A percentile compares a stretch with the other conserved stretches of the same genome.
Evolutionary conservation across 2,797 vertebrate genomes (phyloP).

Genomic region (Lacerta agilis): DNA sequence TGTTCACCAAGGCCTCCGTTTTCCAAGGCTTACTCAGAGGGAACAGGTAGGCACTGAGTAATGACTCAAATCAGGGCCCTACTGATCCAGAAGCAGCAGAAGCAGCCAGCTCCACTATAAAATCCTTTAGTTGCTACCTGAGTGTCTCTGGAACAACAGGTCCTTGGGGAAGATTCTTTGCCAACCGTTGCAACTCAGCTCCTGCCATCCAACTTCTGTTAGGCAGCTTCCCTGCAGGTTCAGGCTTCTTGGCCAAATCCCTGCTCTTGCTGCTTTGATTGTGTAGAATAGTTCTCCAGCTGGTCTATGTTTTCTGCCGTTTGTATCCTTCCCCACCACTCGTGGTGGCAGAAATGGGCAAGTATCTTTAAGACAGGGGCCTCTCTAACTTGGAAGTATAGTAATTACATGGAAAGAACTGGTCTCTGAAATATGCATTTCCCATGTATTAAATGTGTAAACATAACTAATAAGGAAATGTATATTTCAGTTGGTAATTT

Average conservation of each 20-base stretch:
- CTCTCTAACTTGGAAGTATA: not conserved
- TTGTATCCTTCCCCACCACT: not conserved
- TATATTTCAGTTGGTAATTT: slow-evolving; percentile 17
- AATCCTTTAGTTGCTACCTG: not conserved
- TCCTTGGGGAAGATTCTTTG: not conserved
- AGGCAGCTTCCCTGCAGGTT: not conserved
- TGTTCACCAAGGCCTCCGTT: not conserved
- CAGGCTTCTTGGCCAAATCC: not conserved
- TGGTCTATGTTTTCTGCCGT: not conserved
- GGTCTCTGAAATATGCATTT: not conserved
- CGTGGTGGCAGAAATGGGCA: not conserved
- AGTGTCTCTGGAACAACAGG: too few relatives aligned
- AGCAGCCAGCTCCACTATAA: not conserved
- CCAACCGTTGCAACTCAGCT: not conserved
- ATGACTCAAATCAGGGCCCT: not conserved
- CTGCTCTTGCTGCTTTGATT: not conserved
- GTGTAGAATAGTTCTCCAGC: not conserved
- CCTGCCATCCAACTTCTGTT: not conserved
- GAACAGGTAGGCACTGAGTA: too few relatives aligned
- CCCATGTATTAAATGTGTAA: not conserved
- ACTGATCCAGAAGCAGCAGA: not conserved
- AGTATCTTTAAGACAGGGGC: not conserved
- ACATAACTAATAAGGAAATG: slow-evolving; percentile 2
- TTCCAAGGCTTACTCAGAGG: not conserved
- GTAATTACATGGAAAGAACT: not conserved